Evolutionary conservation across 2,797 vertebrate species (phyloP), one percentile per base, ranked within the genome.

Genomic region (Takifugu rubripes): DNA sequence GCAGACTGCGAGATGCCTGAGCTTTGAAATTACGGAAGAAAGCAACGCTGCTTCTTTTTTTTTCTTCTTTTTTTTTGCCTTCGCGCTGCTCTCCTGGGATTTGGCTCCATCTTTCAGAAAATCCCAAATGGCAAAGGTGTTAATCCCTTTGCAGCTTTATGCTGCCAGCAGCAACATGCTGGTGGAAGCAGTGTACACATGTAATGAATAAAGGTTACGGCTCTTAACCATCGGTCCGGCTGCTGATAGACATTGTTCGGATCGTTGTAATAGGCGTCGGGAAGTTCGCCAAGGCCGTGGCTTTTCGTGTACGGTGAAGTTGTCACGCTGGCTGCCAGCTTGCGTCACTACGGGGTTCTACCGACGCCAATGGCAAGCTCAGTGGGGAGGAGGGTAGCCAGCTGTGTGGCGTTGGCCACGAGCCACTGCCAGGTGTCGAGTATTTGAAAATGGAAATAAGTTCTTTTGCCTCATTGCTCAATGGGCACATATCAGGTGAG

Each of bases 291-390:
- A 85, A 81, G 78, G 84, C 79, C 73, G 15, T 12, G 68, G 73
- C 78, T 87, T 86, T 21, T 84, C 79, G 75, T 89, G 87, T 84
- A 74, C 58, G 55, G 65, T 59, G 75, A 83, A 83, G 71, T 82
- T 74, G 81, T 76, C 49, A 54, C 46, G 21, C 61, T 17, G 57
- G 61, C 65, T 81, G 83, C 82, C 86, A 88, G 81, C 79, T 79
- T 81, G 79, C 45, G 31, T 84, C 84, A 79, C 75, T 43, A 61
- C 79, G 59, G 79, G 78, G 64, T 62, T 71, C 72, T 76, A 50
- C 74, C 72, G 74, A 66, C 14, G 61, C 64, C 55, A 42, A 47
- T 33, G 49, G 69, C 56, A 43, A 65, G 58, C 67, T 10, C 68
- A 33, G 53, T 7, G 36, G 47, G 64, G 68, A 59, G 21, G 68